A percentile compares a stretch with the other conserved stretches of the same genome.
phyloP scores from a whole-genome alignment of 2,113 vertebrate genomes.

The Neopipo cinnamomea region DNA sequence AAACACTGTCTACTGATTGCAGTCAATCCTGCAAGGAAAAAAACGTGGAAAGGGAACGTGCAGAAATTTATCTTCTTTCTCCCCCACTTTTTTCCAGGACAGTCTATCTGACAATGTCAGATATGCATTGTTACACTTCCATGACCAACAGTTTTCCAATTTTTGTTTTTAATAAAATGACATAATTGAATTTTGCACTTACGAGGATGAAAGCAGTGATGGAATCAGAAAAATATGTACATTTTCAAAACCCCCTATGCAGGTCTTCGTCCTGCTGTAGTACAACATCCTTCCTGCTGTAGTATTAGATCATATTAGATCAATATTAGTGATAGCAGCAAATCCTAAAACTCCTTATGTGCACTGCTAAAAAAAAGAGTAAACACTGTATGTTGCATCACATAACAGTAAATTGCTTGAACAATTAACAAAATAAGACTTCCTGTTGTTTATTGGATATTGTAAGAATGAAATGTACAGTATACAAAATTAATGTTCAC shows the following conservation, averaged over 20 bases:
- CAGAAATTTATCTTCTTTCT: not conserved
- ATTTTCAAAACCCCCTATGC: not conserved
- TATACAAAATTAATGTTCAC: conserved; percentile 24
- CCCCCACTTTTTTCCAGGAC: not conserved
- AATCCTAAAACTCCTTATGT: not conserved
- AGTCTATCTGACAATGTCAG: not conserved
- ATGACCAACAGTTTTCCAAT: not conserved
- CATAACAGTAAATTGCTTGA: not conserved
- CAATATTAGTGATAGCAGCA: not conserved
- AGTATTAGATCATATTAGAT: not conserved
- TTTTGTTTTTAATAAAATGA: not conserved
- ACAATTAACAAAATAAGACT: conserved; percentile 41
- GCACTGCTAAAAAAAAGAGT: not conserved
- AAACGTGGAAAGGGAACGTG: not conserved
- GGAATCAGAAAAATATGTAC: not conserved
- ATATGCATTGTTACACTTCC: not conserved
- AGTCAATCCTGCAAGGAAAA: not conserved
- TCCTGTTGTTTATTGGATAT: conserved; percentile 46
- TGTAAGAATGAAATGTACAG: conserved; percentile 31
- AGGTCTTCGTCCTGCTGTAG: not conserved
- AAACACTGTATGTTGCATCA: not conserved
- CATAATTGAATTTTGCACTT: not conserved
- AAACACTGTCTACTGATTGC: not conserved
- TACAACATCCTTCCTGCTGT: not conserved
- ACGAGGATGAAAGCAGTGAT: not conserved